phyloP scores from a whole-genome alignment of 2,113 vertebrate species.

The Struthidea cinerea region DNA sequence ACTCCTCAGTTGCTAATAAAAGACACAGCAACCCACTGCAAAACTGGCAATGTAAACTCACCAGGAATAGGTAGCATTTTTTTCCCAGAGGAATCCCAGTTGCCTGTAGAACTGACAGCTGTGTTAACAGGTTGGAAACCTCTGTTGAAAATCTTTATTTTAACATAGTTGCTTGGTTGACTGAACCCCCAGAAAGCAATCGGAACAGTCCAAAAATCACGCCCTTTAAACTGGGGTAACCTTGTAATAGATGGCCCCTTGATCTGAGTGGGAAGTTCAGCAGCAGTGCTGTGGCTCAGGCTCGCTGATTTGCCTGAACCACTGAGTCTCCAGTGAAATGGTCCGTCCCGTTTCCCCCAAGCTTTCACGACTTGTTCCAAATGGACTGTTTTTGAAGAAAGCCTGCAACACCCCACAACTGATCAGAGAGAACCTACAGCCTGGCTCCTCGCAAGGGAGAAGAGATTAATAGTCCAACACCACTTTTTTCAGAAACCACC shows the following conservation, averaged over 20 bases:
- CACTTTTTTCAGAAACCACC: neutral
- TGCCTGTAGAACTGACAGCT: neutral
- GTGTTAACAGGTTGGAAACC: neutral
- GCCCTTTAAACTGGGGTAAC: neutral
- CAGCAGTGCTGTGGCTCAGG: neutral
- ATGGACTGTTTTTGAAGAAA: neutral
- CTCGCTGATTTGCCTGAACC: neutral
- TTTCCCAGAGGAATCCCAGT: neutral
- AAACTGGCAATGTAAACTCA: neutral
- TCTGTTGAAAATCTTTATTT: neutral
- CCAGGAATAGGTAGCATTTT: neutral
- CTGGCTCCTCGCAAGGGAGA: neutral
- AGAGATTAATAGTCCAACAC: neutral
- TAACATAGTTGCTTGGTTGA: neutral
- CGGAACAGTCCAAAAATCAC: neutral
- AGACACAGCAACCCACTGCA: neutral
- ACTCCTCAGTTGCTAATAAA: neutral
- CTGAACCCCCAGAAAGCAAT: neutral
- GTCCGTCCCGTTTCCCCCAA: neutral
- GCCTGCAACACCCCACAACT: rapidly evolving
- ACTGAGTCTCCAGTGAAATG: neutral
- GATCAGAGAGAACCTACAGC: neutral
- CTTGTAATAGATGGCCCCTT: neutral
- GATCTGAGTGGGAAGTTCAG: neutral
- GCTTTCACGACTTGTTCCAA: neutral